Base-by-base conservation (phyloP, 2,888 invertebrate species). In the Dascillus cervinus region DNA sequence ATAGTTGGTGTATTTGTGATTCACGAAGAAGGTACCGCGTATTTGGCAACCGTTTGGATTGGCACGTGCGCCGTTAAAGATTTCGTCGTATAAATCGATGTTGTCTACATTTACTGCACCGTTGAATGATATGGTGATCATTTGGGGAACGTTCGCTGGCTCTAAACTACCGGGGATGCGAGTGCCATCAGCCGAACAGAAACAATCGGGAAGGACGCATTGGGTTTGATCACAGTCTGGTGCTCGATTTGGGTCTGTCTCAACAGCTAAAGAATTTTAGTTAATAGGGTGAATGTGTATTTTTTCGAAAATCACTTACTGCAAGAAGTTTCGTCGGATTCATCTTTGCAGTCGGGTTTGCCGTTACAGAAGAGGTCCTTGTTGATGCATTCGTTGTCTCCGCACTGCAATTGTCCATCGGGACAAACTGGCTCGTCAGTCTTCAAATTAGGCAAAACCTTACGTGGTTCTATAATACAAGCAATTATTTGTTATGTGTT, bases 241-340 rank as follows among this genome's bases (percentile, higher is more conserved):
- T 1, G 91, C 90, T 52, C 90, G 76, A 67, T 91, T 91, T 10
- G 91, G 91, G 64, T 92, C 91, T 34, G 79, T 75, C 50, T 90
- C 88, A 43, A 90, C 88, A 56, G 86, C 90, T 90, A 68, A 11
- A 69, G 69, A 46, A 17, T 17, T 17, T 17, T 4, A 17, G 4
- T 17, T 17, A 17, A 17, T 17, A 17, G 17, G 5, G 17, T 34
- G n/a, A n/a, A n/a, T n/a, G n/a, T n/a, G n/a, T n/a, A n/a, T n/a
- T n/a, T n/a, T n/a, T n/a, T n/a, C n/a, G n/a, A n/a, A n/a, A n/a
- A n/a, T n/a, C n/a, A 86, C 90, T 83, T 73, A 91, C 91, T 82
- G 75, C 92, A 92, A 46, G 91, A 87, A 55, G 92, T 92, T 69
- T 92, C 92, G 60, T 92, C 92, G 29, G 91, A 92, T 60, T 90